phyloP scores from a whole-genome alignment of 2,113 vertebrate species.

The Benitochromis conjunctus region DNA sequence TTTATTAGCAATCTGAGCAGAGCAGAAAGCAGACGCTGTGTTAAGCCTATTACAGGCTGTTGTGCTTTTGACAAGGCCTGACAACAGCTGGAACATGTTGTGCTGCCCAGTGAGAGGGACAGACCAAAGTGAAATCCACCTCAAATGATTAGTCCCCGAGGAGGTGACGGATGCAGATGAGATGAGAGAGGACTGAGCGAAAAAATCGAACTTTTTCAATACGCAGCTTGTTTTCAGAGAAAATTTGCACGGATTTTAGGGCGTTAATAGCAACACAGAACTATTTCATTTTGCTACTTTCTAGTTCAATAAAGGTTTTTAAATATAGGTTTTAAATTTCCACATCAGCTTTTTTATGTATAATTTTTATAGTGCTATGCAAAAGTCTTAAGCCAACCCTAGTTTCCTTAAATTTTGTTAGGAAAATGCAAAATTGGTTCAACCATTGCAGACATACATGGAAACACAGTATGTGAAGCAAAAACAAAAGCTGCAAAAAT shows the following conservation, averaged over 20 bases:
- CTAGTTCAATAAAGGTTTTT: neutral
- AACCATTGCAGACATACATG: neutral
- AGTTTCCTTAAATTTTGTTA: neutral
- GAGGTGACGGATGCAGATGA: neutral
- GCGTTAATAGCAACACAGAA: neutral
- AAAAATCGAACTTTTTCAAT: neutral
- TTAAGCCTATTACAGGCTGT: constrained; percentile 62
- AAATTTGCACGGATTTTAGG: neutral
- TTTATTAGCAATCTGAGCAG: constrained; percentile 64
- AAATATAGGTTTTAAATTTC: neutral
- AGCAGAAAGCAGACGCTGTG: constrained; percentile 30
- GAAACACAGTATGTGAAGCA: neutral
- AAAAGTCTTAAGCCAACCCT: neutral
- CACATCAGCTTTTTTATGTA: neutral
- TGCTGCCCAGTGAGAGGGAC: constrained; percentile 10
- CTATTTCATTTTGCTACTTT: neutral
- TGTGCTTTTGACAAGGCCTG: constrained; percentile 47
- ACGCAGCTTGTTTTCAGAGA: neutral
- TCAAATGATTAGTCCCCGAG: neutral
- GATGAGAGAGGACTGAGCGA: neutral
- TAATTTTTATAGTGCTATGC: neutral
- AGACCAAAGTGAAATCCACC: constrained; percentile 19
- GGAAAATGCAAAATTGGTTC: neutral
- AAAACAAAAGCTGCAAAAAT: neutral
- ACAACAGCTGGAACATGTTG: constrained; percentile 51